phyloP scores from a whole-genome alignment of 64 coral and sea anemone species.

The Hydrozoanthus tunicans region DNA sequence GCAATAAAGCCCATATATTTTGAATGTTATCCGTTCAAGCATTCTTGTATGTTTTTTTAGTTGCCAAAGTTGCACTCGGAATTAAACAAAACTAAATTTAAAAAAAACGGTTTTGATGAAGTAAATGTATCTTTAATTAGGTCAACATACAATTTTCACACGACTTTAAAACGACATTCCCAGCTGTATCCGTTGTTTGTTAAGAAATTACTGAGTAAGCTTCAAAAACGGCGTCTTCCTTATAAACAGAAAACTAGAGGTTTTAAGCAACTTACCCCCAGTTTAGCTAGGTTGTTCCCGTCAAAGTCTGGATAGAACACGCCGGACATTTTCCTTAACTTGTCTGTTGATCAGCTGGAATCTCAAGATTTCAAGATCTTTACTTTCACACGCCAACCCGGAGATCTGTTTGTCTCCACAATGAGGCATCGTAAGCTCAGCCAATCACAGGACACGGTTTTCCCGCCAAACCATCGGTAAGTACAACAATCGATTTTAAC shows the following conservation, averaged over 20 bases:
- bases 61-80: too few relatives aligned
- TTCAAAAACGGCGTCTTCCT: neutral
- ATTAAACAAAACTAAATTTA: too few relatives aligned
- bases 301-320: constrained; percentile 10
- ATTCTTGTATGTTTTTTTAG: too few relatives aligned
- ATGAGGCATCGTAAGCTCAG: neutral
- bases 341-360: neutral
- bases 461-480: neutral
- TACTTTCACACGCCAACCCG: neutral
- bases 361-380: neutral
- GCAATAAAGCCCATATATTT: too few relatives aligned
- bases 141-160: too few relatives aligned
- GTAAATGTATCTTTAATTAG: too few relatives aligned
- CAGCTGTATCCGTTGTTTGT: neutral
- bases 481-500: too few relatives aligned
- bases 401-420: neutral
- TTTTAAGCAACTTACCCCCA: constrained; percentile 34
- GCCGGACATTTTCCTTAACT: constrained; percentile 4
- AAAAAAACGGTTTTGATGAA: too few relatives aligned
- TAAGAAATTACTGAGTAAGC: neutral
- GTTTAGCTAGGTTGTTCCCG: neutral
- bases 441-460: constrained; percentile 9
- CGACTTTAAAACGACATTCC: too few relatives aligned
- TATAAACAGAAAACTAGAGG: neutral
- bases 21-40: too few relatives aligned